A percentile compares a stretch with the other conserved stretches of the same genome.
Conservation (phyloP, 2,113 vertebrate genomes). For the Leptobrachium ailaonicum region DNA sequence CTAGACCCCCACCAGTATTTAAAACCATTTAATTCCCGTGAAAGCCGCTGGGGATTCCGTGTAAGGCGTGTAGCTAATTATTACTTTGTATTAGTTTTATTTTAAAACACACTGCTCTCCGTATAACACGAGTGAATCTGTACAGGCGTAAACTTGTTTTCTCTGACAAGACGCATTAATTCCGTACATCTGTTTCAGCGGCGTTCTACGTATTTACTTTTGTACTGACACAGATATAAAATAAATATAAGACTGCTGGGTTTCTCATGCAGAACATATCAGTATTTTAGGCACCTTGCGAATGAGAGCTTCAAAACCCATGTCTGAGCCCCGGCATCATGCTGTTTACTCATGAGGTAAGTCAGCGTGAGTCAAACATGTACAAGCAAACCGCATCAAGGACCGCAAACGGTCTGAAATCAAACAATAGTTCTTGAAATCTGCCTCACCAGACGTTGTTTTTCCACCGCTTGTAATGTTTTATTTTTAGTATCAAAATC, state of each 20-base stretch:
- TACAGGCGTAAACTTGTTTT: background rate
- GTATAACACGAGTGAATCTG: no score
- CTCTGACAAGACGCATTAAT: background rate
- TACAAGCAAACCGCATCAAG: constrained; percentile 28
- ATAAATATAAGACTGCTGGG: constrained; percentile 6
- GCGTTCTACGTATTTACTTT: background rate
- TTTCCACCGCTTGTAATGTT: no score
- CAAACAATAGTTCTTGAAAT: constrained; percentile 12
- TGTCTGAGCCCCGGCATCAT: constrained; percentile 42
- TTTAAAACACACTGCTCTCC: no score
- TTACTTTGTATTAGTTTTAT: no score
- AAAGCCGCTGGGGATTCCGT: no score
- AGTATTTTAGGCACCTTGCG: constrained; percentile 3
- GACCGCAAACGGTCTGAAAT: constrained; percentile 27
- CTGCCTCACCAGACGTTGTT: background rate
- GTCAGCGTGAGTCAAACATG: constrained; percentile 39
- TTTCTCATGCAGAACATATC: constrained; percentile 3
- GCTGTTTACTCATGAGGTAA: constrained; percentile 40
- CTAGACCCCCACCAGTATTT: no score
- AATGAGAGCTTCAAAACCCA: constrained; percentile 19
- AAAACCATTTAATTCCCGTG: no score
- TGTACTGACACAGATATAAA: background rate
- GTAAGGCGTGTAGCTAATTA: no score
- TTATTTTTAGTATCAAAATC: no score
- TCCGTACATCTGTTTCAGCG: background rate